Percentiles rank a stretch among this genome's conserved stretches.
Evolutionary conservation across 2,113 vertebrate genomes (phyloP).

Genomic region (Phasianus colchicus): DNA sequence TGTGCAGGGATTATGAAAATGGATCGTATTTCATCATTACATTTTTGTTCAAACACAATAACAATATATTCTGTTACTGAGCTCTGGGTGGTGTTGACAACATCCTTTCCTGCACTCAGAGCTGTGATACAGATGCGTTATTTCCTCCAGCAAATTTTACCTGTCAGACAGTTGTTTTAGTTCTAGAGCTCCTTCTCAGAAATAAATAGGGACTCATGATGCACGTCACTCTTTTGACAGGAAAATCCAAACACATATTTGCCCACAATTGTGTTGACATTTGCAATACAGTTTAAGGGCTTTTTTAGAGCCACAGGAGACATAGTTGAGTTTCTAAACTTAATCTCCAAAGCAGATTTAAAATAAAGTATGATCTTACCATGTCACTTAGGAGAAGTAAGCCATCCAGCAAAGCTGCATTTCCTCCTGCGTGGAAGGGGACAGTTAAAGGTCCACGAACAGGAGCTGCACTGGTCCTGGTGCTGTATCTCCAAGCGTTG

Average conservation of each 20-base stretch:
- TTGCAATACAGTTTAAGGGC: slow-evolving; percentile 22
- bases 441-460: neutral
- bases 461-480: neutral
- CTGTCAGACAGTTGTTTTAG: slow-evolving; percentile 28
- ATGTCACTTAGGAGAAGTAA: neutral
- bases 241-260: slow-evolving; percentile 40
- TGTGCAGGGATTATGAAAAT: neutral
- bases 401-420: neutral
- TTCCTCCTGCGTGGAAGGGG: neutral
- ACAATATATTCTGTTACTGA: neutral
- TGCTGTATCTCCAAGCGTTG: neutral
- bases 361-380: neutral
- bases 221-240: slow-evolving; percentile 30
- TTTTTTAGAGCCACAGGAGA: slow-evolving; percentile 14
- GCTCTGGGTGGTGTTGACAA: neutral
- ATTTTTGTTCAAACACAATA: neutral
- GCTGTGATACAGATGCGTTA: neutral
- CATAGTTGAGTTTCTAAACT: neutral
- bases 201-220: slow-evolving; percentile 40
- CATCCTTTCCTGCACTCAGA: neutral
- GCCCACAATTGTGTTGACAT: slow-evolving; percentile 50
- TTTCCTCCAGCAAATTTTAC: slow-evolving; percentile 48
- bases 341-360: neutral
- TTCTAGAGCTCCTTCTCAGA: neutral
- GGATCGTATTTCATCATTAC: neutral